A percentile compares a stretch with the other conserved stretches of the same genome.
Conservation (phyloP, 2,113 vertebrate species). For the Naja naja region DNA sequence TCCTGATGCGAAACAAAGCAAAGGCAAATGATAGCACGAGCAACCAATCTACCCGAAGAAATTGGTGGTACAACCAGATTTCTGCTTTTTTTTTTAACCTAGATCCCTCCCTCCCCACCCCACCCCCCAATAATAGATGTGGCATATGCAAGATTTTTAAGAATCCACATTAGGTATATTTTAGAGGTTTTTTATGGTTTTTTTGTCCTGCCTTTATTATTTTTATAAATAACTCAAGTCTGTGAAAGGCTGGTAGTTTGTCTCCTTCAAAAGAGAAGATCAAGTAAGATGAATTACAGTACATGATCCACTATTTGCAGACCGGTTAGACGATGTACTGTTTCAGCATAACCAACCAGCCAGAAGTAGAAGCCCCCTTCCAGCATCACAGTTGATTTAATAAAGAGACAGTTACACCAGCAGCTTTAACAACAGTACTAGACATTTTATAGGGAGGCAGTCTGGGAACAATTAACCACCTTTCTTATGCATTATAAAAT, state of each 20-base stretch:
- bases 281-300: not conserved
- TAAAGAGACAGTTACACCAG: not conserved
- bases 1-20: not conserved
- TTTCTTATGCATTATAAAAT: not conserved
- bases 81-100: not conserved
- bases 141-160: not conserved
- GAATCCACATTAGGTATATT: not conserved
- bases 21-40: not conserved
- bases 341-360: not conserved
- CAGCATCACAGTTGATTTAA: not conserved
- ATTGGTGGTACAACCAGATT: not conserved
- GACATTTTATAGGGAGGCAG: not conserved
- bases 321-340: not conserved
- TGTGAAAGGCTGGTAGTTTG: not conserved
- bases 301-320: not conserved
- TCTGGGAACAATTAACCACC: not conserved
- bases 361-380: not conserved
- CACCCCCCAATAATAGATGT: not conserved
- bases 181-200: not conserved
- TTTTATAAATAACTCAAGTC: not conserved
- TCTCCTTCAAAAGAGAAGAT: not conserved
- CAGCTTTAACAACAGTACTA: not conserved
- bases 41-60: not conserved
- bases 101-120: not conserved
- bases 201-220: not conserved